phyloP scores from a whole-genome alignment of 2,888 invertebrate genomes.

The Chloromyia formosa region DNA sequence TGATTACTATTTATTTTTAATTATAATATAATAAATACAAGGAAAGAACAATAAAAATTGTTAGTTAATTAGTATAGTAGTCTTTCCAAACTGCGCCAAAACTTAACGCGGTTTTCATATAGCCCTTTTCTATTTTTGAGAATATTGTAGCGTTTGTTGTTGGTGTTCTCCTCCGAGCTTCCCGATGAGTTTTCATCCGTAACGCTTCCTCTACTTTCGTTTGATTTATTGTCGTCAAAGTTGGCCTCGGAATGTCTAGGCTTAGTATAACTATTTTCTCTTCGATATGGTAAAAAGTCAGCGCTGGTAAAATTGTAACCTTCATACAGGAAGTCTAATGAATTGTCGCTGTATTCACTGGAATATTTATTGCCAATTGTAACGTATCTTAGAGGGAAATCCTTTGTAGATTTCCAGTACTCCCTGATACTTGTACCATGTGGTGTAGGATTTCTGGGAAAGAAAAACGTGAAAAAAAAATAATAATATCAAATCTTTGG shows the following conservation, averaged over 20 bases:
- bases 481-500: too few relatives aligned
- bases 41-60: too few relatives aligned
- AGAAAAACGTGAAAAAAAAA: too few relatives aligned
- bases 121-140: background rate
- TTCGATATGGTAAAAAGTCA: too few relatives aligned
- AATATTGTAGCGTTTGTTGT: background rate
- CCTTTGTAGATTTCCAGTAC: background rate
- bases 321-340: too few relatives aligned
- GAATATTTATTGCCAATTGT: constrained; percentile 2
- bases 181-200: background rate
- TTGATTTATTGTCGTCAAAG: background rate
- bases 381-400: constrained; percentile 1
- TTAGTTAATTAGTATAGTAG: background rate
- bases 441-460: constrained; percentile 15
- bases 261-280: background rate
- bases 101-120: background rate
- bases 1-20: too few relatives aligned
- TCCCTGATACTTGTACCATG: background rate
- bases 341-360: too few relatives aligned
- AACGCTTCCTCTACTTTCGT: background rate
- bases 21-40: too few relatives aligned
- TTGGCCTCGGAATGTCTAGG: too few relatives aligned
- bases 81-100: constrained; percentile 20
- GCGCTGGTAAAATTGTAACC: too few relatives aligned
- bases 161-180: too few relatives aligned